Evolutionary conservation across 2,888 invertebrate species (phyloP).

Genomic region (Drosophila sordidapex): DNA sequence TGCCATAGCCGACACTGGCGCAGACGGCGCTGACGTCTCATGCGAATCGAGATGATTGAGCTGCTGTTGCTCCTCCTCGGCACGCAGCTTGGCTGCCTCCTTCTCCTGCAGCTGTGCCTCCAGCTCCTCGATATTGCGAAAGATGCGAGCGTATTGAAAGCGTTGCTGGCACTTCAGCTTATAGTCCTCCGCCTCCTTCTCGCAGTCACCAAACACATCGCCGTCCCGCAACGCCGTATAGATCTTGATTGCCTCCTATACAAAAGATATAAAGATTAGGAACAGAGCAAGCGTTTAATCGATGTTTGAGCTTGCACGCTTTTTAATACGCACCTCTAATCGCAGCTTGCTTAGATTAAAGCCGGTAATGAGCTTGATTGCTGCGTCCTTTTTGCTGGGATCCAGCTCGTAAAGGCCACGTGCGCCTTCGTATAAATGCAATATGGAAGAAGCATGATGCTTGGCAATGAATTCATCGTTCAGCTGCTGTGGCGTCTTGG

Average conservation of each 20-base stretch:
- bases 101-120: conserved; percentile 76
- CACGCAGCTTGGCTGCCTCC: conserved; percentile 72
- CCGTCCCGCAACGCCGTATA: conserved; percentile 91
- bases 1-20: conserved; percentile 43
- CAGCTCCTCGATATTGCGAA: conserved; percentile 85
- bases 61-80: conserved; percentile 69
- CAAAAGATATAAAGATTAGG: not conserved
- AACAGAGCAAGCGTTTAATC: not conserved
- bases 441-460: conserved; percentile 87
- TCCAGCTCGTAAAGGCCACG: conserved; percentile 92
- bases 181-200: conserved; percentile 89
- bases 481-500: conserved; percentile 87
- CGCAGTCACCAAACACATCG: conserved; percentile 90
- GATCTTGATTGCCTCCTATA: conserved; percentile 92
- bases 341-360: conserved; percentile 85
- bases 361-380: conserved; percentile 87
- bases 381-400: conserved; percentile 88
- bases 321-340: conserved; percentile 74
- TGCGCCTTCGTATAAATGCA: conserved; percentile 92
- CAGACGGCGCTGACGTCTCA: conserved; percentile 46
- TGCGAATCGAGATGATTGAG: conserved; percentile 68
- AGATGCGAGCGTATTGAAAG: conserved; percentile 93
- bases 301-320: not conserved
- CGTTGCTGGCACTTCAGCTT: conserved; percentile 89
- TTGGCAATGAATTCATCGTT: conserved; percentile 90